Evolutionary conservation across 2,113 vertebrate genomes (phyloP).

Genomic region (Apistogramma diplotaenia): DNA sequence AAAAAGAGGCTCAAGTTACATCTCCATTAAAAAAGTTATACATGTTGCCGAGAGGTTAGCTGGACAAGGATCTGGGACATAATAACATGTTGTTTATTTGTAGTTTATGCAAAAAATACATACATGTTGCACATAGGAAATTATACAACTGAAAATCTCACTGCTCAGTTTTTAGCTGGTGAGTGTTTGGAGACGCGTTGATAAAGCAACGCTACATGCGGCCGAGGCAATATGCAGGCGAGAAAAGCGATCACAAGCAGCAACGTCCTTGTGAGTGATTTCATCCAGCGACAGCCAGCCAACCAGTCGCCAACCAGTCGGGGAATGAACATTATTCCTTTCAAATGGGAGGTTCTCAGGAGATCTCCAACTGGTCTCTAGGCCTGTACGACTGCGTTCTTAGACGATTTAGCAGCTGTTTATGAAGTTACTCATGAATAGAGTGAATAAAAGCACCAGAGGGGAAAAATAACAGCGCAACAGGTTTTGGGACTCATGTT

Average conservation of each 20-base stretch:
- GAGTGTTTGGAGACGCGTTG: not conserved
- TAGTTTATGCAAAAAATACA: too few relatives aligned
- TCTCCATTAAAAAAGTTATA: not conserved
- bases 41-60: too few relatives aligned
- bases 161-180: not conserved
- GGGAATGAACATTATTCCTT: not conserved
- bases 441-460: not conserved
- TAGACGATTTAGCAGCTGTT: not conserved
- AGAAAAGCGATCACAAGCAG: not conserved
- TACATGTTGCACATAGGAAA: too few relatives aligned
- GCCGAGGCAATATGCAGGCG: not conserved
- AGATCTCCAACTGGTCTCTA: not conserved
- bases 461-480: not conserved
- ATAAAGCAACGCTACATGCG: too few relatives aligned
- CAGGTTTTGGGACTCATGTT: not conserved
- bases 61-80: too few relatives aligned
- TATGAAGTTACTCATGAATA: not conserved
- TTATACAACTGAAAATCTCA: too few relatives aligned
- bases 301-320: not conserved
- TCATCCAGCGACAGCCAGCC: not conserved
- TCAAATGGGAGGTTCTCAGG: not conserved
- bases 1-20: not conserved
- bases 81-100: too few relatives aligned
- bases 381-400: not conserved
- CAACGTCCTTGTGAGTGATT: not conserved